A percentile compares a stretch with the other conserved stretches of the same genome.
Conservation (phyloP, 2,888 invertebrate species). For the Druceiella hillmani region DNA sequence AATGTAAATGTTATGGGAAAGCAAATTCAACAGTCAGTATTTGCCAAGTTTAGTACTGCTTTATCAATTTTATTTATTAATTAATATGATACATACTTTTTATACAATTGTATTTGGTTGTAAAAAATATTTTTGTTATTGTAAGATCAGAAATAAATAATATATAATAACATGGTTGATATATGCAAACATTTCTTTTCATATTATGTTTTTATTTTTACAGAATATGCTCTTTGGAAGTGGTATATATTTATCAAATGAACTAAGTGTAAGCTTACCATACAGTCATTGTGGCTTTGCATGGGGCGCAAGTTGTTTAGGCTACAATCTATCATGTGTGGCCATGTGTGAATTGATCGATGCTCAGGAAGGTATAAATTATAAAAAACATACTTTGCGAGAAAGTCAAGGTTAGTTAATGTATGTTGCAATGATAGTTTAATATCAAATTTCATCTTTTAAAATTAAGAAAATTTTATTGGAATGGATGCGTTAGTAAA, state of each 20-base stretch:
- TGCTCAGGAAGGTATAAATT: constrained; percentile 58
- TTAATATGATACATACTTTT: too few relatives aligned
- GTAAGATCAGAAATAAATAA: too few relatives aligned
- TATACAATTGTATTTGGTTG: too few relatives aligned
- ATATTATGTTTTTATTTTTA: constrained; percentile 15
- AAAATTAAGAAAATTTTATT: background rate
- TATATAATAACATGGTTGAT: too few relatives aligned
- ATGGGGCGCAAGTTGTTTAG: constrained; percentile 72
- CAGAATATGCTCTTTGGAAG: constrained; percentile 63
- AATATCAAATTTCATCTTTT: background rate
- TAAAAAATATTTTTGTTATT: too few relatives aligned
- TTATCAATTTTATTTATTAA: too few relatives aligned
- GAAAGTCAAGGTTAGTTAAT: constrained; percentile 31
- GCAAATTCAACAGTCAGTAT: too few relatives aligned
- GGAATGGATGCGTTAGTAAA: too few relatives aligned
- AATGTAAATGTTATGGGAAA: too few relatives aligned
- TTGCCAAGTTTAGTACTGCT: too few relatives aligned
- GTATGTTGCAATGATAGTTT: background rate
- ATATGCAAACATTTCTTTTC: too few relatives aligned
- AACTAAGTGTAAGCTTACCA: constrained; percentile 64
- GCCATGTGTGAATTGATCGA: constrained; percentile 78
- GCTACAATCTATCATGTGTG: constrained; percentile 69
- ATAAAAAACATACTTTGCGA: constrained; percentile 41
- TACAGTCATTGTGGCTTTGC: constrained; percentile 69
- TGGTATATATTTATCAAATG: constrained; percentile 71